A percentile compares a stretch with the other conserved stretches of the same genome.
Conservation (phyloP, 92 coral and sea anemone genomes). For the Actinernus sp. region DNA sequence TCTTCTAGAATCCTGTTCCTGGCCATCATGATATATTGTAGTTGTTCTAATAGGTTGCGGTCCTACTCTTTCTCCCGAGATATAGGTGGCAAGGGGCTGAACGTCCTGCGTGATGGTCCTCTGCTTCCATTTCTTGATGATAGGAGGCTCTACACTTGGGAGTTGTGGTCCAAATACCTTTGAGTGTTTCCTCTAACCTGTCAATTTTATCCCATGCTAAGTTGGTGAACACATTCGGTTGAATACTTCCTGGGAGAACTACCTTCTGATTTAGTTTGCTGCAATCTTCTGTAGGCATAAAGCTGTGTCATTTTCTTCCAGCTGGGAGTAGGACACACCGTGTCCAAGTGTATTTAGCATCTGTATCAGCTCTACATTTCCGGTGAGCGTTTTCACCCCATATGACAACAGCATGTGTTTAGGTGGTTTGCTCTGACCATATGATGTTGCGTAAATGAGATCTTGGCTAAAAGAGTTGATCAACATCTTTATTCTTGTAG, state of each 20-base stretch:
- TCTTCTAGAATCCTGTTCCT: too few species aligned
- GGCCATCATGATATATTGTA: too few species aligned
- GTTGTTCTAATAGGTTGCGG: slow-evolving; percentile 11
- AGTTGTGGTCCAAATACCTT: slow-evolving; percentile 47
- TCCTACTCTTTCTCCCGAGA: slow-evolving; percentile 24
- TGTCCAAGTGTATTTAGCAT: slow-evolving; percentile 56
- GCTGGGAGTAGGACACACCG: too few species aligned
- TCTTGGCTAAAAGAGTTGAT: slow-evolving; percentile 44
- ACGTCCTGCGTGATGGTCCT: slow-evolving; percentile 28
- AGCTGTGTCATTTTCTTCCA: too few species aligned
- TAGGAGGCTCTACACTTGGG: slow-evolving; percentile 16
- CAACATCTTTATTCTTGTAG: slow-evolving; percentile 33
- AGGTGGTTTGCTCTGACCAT: slow-evolving; percentile 51
- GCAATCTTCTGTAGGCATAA: slow-evolving; percentile 50
- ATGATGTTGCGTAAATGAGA: slow-evolving; percentile 38
- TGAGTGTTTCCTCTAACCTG: slow-evolving; percentile 45
- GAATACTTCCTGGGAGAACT: slow-evolving; percentile 42
- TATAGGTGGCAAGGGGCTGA: slow-evolving; percentile 16
- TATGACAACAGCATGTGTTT: slow-evolving; percentile 51
- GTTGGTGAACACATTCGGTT: slow-evolving; percentile 47
- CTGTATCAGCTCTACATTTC: slow-evolving; percentile 53
- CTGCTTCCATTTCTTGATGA: slow-evolving; percentile 26
- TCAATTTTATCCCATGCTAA: slow-evolving; percentile 69
- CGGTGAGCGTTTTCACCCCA: slow-evolving; percentile 55
- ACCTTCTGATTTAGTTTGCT: slow-evolving; percentile 27